Evolutionary conservation across 2,113 vertebrate genomes (phyloP).

Genomic region (Phylloscopus trochilus): DNA sequence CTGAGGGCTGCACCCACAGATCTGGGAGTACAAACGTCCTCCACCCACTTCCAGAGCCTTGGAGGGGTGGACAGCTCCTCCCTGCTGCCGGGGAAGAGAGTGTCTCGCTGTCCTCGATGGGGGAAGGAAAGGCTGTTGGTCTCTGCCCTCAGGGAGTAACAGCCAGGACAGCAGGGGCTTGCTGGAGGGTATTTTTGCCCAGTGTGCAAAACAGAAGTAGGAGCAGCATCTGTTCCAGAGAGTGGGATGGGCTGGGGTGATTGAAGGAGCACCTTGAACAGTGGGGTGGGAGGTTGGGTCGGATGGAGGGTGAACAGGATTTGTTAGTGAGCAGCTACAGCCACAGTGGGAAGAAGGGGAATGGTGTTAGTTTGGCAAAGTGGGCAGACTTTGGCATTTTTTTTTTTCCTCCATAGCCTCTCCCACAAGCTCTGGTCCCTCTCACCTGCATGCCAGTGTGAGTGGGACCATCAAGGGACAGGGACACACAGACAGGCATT

Average conservation of each 20-base stretch:
- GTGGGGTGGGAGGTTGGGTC: background rate
- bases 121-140: background rate
- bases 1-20: background rate
- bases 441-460: background rate
- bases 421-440: background rate
- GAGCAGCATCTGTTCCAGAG: background rate
- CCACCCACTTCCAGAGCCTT: background rate
- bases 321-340: background rate
- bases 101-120: background rate
- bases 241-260: background rate
- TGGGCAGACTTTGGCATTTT: background rate
- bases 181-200: background rate
- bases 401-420: background rate
- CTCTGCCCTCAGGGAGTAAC: fast-evolving
- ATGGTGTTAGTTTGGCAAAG: background rate
- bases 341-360: background rate
- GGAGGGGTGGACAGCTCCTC: background rate
- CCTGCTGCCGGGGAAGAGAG: background rate
- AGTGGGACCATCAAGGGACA: background rate
- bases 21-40: background rate
- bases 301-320: background rate
- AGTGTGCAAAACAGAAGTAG: background rate
- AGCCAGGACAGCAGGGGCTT: background rate
- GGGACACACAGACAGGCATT: background rate
- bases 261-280: background rate